Evolutionary conservation across 2,888 invertebrate species (phyloP).

Genomic region (Polia nebulosa): DNA sequence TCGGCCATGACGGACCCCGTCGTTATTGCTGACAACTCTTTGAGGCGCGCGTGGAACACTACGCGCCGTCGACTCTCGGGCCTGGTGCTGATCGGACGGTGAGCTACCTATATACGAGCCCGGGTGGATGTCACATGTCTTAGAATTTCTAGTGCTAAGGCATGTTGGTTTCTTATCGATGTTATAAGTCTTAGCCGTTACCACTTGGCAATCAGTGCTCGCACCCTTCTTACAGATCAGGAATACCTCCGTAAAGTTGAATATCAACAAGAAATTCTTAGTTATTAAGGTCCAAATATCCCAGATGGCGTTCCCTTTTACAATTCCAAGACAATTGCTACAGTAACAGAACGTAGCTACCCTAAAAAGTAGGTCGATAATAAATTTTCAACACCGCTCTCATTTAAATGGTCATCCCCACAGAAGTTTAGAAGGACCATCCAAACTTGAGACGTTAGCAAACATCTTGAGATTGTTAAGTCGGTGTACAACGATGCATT

Average conservation of each 20-base stretch:
- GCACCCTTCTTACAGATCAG: no score
- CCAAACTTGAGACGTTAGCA: constrained; percentile 51
- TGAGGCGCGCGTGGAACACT: no score
- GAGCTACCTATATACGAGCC: no score
- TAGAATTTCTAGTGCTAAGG: no score
- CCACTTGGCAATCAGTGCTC: no score
- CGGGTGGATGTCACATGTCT: no score
- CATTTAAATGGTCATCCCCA: constrained; percentile 46
- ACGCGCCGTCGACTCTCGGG: no score
- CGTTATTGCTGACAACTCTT: no score
- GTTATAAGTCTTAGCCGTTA: no score
- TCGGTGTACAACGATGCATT: background rate
- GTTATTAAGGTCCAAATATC: background rate
- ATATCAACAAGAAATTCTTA: background rate
- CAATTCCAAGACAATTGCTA: constrained; percentile 42
- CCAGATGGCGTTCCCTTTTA: constrained; percentile 33
- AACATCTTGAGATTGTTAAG: constrained; percentile 36
- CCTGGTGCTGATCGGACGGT: no score
- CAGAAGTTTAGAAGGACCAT: constrained; percentile 48
- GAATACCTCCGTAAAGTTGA: background rate
- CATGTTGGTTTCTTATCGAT: no score
- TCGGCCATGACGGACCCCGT: no score
- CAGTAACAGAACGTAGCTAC: constrained; percentile 9
- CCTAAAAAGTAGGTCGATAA: constrained; percentile 46
- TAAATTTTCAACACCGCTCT: constrained; percentile 53